These are phyloP conservation scores for Otus scops DNA, from an alignment of 2,797 vertebrate genomes.

Conservation along the genomic window DNA sequence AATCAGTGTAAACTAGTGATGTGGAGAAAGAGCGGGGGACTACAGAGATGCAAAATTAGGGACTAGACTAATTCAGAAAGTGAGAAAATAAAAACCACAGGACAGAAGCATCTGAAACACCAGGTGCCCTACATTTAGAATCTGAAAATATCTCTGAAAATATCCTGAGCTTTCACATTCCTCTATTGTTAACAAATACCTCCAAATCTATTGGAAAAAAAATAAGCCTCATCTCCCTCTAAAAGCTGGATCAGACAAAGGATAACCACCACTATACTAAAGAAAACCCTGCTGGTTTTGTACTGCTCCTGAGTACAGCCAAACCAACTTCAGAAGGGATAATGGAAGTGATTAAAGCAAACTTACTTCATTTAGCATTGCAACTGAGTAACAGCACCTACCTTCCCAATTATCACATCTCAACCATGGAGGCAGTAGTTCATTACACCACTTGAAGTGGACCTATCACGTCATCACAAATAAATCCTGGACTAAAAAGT, in stretches of 20 bases:
- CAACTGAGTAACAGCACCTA: not conserved
- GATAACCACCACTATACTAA: not conserved
- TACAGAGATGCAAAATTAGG: not conserved
- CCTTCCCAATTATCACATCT: not conserved
- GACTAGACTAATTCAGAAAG: not conserved
- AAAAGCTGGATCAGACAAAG: constrained; percentile 10
- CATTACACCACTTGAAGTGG: not conserved
- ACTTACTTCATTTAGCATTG: constrained; percentile 4
- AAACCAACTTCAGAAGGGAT: not conserved
- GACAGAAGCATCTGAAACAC: not conserved
- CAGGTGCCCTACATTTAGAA: not conserved
- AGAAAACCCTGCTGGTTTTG: constrained; percentile 18
- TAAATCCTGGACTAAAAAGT: not conserved
- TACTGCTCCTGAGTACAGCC: not conserved
- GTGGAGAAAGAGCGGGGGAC: not conserved
- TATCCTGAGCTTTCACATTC: not conserved
- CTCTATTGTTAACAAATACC: not conserved
- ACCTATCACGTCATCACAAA: not conserved
- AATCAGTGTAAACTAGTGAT: not conserved
- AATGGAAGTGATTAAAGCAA: constrained; percentile 4
- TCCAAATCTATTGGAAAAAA: not conserved
- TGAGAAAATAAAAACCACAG: not conserved
- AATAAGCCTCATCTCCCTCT: not conserved
- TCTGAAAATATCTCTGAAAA: not conserved
- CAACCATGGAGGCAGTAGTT: not conserved